Conservation (phyloP, 2,113 vertebrate species). For the Emydocephalus ijimae region DNA sequence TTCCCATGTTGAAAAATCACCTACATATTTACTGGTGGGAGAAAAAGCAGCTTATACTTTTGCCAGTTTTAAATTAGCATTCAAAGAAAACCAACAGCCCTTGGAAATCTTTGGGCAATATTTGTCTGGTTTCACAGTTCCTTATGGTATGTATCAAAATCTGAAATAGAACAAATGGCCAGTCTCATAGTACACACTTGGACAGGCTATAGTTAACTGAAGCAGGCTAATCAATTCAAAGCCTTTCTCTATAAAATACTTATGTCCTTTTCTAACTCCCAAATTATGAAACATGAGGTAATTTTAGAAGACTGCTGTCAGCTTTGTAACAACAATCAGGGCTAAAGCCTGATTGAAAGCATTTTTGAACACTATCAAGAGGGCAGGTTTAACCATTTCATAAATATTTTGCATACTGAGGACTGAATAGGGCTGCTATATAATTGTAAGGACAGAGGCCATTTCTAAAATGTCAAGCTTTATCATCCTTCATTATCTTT, state of each 20-base stretch:
- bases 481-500: neutral
- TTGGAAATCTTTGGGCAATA: conserved; percentile 51
- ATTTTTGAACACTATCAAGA: neutral
- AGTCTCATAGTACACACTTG: conserved; percentile 53
- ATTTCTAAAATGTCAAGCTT: conserved; percentile 36
- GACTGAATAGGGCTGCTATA: neutral
- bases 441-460: neutral
- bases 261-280: neutral
- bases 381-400: neutral
- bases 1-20: neutral
- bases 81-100: conserved; percentile 62
- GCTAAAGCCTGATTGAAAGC: neutral
- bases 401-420: neutral
- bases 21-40: neutral
- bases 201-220: conserved; percentile 47
- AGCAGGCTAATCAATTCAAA: conserved; percentile 41
- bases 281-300: conserved; percentile 3
- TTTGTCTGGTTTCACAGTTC: conserved; percentile 53
- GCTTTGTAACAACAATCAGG: neutral
- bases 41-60: conserved; percentile 47
- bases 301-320: neutral
- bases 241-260: conserved; percentile 28
- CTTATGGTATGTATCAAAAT: conserved; percentile 57
- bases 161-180: conserved; percentile 52
- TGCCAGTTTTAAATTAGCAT: conserved; percentile 57